A percentile compares a stretch with the other conserved stretches of the same genome.
Evolutionary conservation across 2,888 invertebrate species (phyloP).

Genomic region (Synergus japonicus): DNA sequence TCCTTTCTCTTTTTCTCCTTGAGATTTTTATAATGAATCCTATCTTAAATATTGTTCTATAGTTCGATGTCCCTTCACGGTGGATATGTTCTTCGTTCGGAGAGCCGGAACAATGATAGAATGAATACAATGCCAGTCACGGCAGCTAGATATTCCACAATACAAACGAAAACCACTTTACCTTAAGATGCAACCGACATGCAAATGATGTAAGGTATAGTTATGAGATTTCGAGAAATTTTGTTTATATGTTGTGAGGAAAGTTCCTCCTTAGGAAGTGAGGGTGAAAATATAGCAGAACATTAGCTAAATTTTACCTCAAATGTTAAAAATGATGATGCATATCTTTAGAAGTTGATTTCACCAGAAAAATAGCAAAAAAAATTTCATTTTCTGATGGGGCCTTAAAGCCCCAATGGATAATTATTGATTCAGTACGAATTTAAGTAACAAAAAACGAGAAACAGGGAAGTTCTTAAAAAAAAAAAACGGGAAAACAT

Average conservation of each 20-base stretch:
- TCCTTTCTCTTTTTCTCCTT: background rate
- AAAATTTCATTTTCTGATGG: too few relatives aligned
- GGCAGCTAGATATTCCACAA: background rate
- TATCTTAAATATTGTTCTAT: background rate
- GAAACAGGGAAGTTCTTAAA: too few relatives aligned
- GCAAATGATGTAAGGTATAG: background rate
- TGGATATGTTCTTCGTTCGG: background rate
- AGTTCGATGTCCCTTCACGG: background rate
- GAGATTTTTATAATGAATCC: conserved; percentile 1
- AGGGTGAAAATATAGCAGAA: background rate
- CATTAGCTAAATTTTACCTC: background rate
- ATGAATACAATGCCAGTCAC: background rate
- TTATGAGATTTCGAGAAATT: background rate
- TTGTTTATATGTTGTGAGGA: background rate
- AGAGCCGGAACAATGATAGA: conserved; percentile 2
- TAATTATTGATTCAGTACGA: too few relatives aligned
- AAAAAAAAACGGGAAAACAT: too few relatives aligned
- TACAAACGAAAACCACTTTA: background rate
- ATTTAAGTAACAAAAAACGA: too few relatives aligned
- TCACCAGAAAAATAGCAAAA: too few relatives aligned
- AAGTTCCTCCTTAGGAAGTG: background rate
- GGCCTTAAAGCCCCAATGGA: too few relatives aligned
- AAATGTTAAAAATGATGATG: background rate
- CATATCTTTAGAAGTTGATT: too few relatives aligned
- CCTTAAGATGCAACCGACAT: background rate